Conservation (phyloP, 2,888 invertebrate species). For the Bombylius major region DNA sequence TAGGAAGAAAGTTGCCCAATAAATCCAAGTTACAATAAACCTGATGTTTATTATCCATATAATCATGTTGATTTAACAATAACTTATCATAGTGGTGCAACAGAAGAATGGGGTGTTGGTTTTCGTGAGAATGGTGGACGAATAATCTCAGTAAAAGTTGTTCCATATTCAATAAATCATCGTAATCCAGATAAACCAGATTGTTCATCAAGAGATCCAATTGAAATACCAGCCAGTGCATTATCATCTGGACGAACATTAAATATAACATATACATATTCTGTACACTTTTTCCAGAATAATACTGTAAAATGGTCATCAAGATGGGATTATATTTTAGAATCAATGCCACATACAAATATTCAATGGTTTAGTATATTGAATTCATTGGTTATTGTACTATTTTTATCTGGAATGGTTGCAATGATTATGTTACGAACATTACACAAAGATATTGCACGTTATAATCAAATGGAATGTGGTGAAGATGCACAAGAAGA, state of each 20-base stretch:
- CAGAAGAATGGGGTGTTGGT: slow-evolving; percentile 76
- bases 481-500: slow-evolving; percentile 85
- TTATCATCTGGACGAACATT: slow-evolving; percentile 40
- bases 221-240: slow-evolving; percentile 55
- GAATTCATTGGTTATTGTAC: slow-evolving; percentile 91
- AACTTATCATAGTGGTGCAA: slow-evolving; percentile 79
- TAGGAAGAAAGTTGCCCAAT: slow-evolving; percentile 44
- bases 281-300: slow-evolving; percentile 65
- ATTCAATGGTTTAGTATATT: slow-evolving; percentile 99
- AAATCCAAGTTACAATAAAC: slow-evolving; percentile 44
- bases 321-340: slow-evolving; percentile 97
- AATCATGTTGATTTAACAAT: slow-evolving; percentile 93
- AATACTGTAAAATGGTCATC: slow-evolving; percentile 94
- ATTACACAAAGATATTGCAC: slow-evolving; percentile 94
- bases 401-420: slow-evolving; percentile 97
- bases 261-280: slow-evolving; percentile 73
- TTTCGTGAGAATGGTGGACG: slow-evolving; percentile 74
- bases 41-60: slow-evolving; percentile 80
- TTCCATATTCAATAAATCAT: slow-evolving; percentile 47
- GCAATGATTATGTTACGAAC: slow-evolving; percentile 97
- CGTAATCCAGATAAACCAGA: slow-evolving; percentile 37
- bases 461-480: slow-evolving; percentile 92
- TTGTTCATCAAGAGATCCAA: slow-evolving; percentile 45
- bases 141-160: slow-evolving; percentile 68
- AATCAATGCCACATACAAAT: slow-evolving; percentile 96